Base-by-base conservation (phyloP, 2,797 vertebrate genomes). In the Pipistrellus nathusii region DNA sequence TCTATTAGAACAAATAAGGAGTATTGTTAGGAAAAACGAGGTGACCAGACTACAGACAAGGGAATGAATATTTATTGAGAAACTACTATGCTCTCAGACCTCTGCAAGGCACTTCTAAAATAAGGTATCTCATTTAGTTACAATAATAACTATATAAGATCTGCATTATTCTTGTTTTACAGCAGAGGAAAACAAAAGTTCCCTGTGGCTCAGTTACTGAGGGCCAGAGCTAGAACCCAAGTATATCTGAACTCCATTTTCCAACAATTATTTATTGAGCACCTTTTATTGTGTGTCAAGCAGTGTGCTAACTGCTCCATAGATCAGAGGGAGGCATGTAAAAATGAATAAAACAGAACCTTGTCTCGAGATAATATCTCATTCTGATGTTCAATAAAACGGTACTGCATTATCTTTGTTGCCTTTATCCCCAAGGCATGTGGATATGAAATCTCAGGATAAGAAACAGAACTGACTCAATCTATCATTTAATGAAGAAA, bases 331-430 rank as follows among this genome's bases (percentile, higher is more conserved):
- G 0, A 25, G 17, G 27, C 46, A 13, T 46, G 35, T 55, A 90
- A 85, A 85, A 72, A 80, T 25, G n/a, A 86, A 68, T 41, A 59
- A 88, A 95, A 76, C 25, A 88, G 71, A 87, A 77, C 59, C 59
- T 68, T 27, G 32, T 38, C 32, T 51, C 8, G 18, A 90, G 59
- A 21, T 8, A 38, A 7, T n/a, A 64, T 51, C 59, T 90, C n/a
- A 62, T 85, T 72, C 57, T 62, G 3, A 44, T 30, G 38, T 68
- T 92, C 44, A 66, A 5, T 69, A 59, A 69, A 77, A 88, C 0
- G 2, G 35, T 21, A 18, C 20, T 48, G 5, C 21, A 41, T 17
- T 64, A 53, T 85, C 30, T 6, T 18, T 0, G 23, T 11, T 41
- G 23, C 41, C 27, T 92, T 32, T 51, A 20, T 53, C 25, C 80